Base-by-base conservation (phyloP, 2,888 invertebrate genomes). In the Ophion ellenae region DNA sequence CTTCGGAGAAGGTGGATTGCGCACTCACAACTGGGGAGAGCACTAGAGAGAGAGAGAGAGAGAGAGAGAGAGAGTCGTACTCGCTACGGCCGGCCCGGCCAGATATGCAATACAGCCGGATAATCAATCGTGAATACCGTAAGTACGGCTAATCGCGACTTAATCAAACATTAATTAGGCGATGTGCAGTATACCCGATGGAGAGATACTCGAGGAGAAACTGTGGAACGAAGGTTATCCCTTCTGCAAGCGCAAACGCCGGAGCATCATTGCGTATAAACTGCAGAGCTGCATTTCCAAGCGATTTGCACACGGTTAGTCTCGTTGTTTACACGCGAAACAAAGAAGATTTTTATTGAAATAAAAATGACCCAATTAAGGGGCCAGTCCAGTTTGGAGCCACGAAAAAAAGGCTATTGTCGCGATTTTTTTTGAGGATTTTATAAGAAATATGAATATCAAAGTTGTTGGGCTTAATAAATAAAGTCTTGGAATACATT, bases 131-230 rank as follows among this genome's bases (percentile, higher is more conserved):
- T 63, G 70, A 67, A 85, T 78, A 80, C 82, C 69, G 61, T 59
- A 73, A 28, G 81, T 82, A 81, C 76, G 67, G 77, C 82, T 87
- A 82, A 85, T 85, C 79, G 81, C 69, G 80, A 87, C 85, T 87
- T 87, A 86, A 88, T 86, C 85, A 84, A 83, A 88, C 85, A 79
- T 83, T 84, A 85, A 85, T 87, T 87, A 78, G 87, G 69, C 76
- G 61, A 81, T 73, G 32, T 59, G 45, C 75, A 32, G 17, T 28
- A 36, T 84, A 47, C 32, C 57, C 45, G 80, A 64, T 40, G 36
- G 28, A 57, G 80, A 67, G 53, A 76, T 36, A 63, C 73, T 63
- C 36, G 40, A 69, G 66, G 70, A 70, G 47, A 70, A 70, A 4
- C 32, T n/a, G 53, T 28, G 28, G 53, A 17, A 32, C 9, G 53